Base-by-base conservation (phyloP, 2,113 vertebrate species). In the Haliaeetus leucogaster region DNA sequence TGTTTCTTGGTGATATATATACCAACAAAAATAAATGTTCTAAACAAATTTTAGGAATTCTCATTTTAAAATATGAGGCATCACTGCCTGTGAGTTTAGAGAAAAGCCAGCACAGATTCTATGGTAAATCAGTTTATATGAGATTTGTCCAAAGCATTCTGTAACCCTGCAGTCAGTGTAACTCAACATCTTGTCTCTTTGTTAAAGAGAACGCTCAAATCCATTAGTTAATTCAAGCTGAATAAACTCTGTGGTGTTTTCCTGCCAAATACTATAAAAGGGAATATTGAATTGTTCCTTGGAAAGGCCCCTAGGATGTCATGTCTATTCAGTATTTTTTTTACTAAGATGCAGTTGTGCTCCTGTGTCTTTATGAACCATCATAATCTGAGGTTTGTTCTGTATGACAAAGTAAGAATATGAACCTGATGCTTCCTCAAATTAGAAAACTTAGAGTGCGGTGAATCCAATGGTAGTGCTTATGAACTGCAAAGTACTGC, bases 171-270 rank as follows among this genome's bases (percentile, higher is more conserved):
- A 89, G 93, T 88, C 91, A 90, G 82, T 70, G 73, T 55, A 93
- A 72, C 87, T 89, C 91, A 68, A 90, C 88, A 76, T 97, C 91
- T 94, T 86, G 87, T 80, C 84, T 89, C 56, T 84, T 90, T 92
- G 85, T 93, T 94, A 78, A 94, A 95, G 91, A 90, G 87, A 86
- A 82, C 22, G 61, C 93, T 91, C 93, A 80, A 89, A 92, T 96
- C 95, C 95, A 92, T 97, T 97, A 97, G 96, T 96, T 96, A 96
- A 96, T 95, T 97, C 95, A 94, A 95, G 97, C 96, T 97, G 97
- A 97, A 97, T 97, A 97, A 98, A 96, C 92, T 92, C 92, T 76
- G 66, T 79, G 79, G 48, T 92, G 71, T 74, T 86, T 89, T 93
- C 53, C 55, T 89, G 97, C 94, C 95, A 97, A 96, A 91, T 71